Base-by-base conservation (phyloP, 1,140 invertebrate genomes). In the Frieseomelitta varia region DNA sequence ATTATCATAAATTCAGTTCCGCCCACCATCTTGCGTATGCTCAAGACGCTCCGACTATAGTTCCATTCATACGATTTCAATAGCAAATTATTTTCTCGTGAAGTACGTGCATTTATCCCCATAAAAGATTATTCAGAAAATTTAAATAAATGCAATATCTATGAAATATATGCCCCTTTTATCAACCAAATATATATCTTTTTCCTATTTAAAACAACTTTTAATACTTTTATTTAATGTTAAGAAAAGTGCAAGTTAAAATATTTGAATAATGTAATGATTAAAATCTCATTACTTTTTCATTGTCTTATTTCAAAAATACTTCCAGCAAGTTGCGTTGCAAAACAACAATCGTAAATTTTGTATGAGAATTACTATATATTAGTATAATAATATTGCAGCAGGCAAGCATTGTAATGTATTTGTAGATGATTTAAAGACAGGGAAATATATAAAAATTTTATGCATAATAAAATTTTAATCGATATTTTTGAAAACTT, bases 1-100 rank as follows among this genome's bases (percentile, higher is more conserved):
- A 94, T 94, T 94, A 94, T 94, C 94, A 94, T 94, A 94, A 94
- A 94, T 94, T 94, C 91, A 90, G 90, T 90, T 87, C 90, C 90
- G 84, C 90, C 91, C 91, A 91, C 90, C 91, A 91, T 89, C 91
- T 94, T 94, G 88, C 92, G 91, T 94, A 93, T 93, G 93, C 91
- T 93, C 89, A 92, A 94, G 93, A 92, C 92, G 91, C 92, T 93
- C 84, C 90, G 90, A 85, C 89, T 88, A 81, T 91, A 79, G 86
- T 85, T 71, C 93, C 90, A 94, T 94, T 94, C 93, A 94, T 84
- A 69, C 86, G 85, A 94, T 92, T 94, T 94, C 93, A 94, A 94
- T 94, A 92, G 93, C 88, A 94, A 94, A 94, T 94, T 94, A 93
- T 93, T 91, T 89, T 87, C 87, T 87, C 89, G 85, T 90, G 77